phyloP scores from a whole-genome alignment of 2,888 invertebrate species.

The Cryptops parisi region DNA sequence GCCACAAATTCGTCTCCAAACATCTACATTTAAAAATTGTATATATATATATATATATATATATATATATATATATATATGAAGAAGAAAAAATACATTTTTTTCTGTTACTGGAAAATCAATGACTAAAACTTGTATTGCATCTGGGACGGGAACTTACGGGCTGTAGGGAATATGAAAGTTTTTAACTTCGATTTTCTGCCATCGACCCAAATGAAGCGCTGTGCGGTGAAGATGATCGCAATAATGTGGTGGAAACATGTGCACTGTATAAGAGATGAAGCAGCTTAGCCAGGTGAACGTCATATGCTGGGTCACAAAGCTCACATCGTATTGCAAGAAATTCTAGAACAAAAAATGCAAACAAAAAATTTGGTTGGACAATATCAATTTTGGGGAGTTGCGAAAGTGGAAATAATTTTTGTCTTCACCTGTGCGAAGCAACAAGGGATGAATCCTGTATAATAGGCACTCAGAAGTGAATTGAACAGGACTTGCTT shows the following conservation, averaged over 20 bases:
- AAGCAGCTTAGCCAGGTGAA: slow-evolving; percentile 74
- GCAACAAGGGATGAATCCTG: slow-evolving; percentile 74
- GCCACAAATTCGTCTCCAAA: slow-evolving; percentile 52
- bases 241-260: slow-evolving; percentile 54
- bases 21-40: too few species aligned
- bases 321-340: slow-evolving; percentile 63
- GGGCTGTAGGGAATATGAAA: slow-evolving; percentile 40
- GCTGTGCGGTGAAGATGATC: slow-evolving; percentile 83
- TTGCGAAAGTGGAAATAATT: neutral
- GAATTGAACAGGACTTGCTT: slow-evolving; percentile 79
- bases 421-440: slow-evolving; percentile 56
- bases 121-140: neutral
- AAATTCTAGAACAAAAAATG: slow-evolving; percentile 31
- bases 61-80: neutral
- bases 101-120: neutral
- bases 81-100: neutral
- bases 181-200: slow-evolving; percentile 42
- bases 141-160: slow-evolving; percentile 24
- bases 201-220: slow-evolving; percentile 73
- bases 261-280: slow-evolving; percentile 57
- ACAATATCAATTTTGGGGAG: neutral
- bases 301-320: slow-evolving; percentile 67
- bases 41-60: slow-evolving; percentile 11
- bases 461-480: slow-evolving; percentile 70
- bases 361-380: neutral